Percentiles rank a stretch among this genome's conserved stretches.
Conservation (phyloP, 2,888 invertebrate species). For the Hirtodrosophila cameraria region DNA sequence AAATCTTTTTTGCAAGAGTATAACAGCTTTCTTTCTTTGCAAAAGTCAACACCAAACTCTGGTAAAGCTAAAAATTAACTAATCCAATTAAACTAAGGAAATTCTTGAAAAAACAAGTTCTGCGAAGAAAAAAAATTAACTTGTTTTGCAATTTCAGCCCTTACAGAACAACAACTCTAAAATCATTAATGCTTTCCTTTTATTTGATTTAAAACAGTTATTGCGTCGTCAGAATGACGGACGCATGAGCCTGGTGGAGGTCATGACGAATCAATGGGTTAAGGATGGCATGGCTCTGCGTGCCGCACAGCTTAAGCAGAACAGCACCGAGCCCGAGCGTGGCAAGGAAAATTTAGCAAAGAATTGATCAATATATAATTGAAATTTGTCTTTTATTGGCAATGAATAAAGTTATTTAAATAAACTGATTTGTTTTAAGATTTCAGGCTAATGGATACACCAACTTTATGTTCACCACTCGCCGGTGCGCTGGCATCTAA, state of each 20-base stretch:
- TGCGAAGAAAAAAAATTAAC: too few relatives aligned
- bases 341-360: constrained; percentile 56
- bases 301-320: constrained; percentile 60
- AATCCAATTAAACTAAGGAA: too few relatives aligned
- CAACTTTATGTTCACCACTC: constrained; percentile 45
- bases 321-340: constrained; percentile 14
- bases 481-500: constrained; percentile 27
- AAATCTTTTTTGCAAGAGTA: too few relatives aligned
- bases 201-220: constrained; percentile 85
- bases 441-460: constrained; percentile 37
- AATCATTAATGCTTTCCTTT: background rate
- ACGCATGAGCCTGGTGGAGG: constrained; percentile 88
- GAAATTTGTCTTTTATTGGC: background rate
- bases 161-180: too few relatives aligned
- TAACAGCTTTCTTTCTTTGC: too few relatives aligned
- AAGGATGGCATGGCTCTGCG: constrained; percentile 82
- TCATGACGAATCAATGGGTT: constrained; percentile 88
- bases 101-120: too few relatives aligned
- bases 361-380: constrained; percentile 32
- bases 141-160: too few relatives aligned
- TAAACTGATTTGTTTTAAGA: too few relatives aligned
- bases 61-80: too few relatives aligned
- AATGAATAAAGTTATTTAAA: background rate
- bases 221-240: constrained; percentile 87
- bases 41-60: too few relatives aligned